Evolutionary conservation across 2,797 vertebrate species (phyloP).

Genomic region (Zalophus californianus): DNA sequence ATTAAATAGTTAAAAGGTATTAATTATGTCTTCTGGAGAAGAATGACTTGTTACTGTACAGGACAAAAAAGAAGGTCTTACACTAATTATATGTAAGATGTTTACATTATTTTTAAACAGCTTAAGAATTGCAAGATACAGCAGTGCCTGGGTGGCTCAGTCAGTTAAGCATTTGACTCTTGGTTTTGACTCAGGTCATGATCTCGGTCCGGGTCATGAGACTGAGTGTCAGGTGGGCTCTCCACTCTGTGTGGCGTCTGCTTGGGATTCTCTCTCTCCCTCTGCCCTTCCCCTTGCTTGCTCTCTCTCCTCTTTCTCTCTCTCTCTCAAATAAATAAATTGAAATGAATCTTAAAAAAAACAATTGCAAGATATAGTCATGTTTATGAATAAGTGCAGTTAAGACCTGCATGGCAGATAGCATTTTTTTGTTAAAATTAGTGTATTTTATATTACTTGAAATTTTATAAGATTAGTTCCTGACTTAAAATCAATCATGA

Average conservation of each 20-base stretch:
- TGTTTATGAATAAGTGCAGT: not conserved
- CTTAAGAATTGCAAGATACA: not conserved
- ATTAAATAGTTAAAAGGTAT: not conserved
- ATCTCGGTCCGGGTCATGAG: not conserved
- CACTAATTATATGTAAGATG: not conserved
- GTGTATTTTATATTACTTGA: not conserved
- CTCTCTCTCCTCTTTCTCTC: too few relatives aligned
- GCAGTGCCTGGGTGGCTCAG: not conserved
- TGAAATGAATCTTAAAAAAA: not conserved
- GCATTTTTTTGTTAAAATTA: not conserved
- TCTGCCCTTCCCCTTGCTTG: not conserved
- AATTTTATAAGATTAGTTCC: not conserved
- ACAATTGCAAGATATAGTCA: not conserved
- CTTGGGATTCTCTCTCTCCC: not conserved
- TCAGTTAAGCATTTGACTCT: not conserved
- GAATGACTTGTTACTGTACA: not conserved
- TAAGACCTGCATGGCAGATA: not conserved
- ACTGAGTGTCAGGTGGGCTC: not conserved
- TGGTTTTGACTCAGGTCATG: not conserved
- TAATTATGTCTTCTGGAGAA: not conserved
- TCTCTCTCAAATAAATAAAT: not conserved
- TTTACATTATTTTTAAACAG: not conserved
- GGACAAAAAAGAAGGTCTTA: not conserved
- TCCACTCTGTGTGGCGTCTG: too few relatives aligned
- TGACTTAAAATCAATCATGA: not conserved